phyloP scores from a whole-genome alignment of 2,113 vertebrate genomes.

The Ellobius talpinus region DNA sequence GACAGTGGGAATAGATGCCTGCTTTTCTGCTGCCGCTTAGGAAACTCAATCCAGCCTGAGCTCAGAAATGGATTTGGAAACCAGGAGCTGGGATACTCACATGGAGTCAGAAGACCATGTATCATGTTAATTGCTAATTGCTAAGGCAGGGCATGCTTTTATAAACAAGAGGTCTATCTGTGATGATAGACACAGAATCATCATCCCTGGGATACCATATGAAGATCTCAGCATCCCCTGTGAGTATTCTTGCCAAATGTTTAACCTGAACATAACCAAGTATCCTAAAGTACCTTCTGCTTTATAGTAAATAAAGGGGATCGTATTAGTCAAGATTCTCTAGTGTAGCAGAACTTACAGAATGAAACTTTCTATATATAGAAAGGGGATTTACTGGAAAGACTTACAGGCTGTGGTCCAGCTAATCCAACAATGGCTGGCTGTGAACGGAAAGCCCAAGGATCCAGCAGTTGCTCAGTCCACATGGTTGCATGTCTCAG shows the following conservation, averaged over 20 bases:
- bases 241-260: background rate
- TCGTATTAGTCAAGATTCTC: background rate
- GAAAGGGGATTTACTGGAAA: background rate
- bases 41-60: slow-evolving; percentile 19
- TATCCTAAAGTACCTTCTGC: background rate
- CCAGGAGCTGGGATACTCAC: background rate
- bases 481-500: background rate
- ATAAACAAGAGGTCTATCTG: background rate
- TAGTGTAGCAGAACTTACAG: background rate
- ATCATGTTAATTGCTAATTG: background rate
- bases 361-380: background rate
- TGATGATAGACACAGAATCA: background rate
- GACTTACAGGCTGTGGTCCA: background rate
- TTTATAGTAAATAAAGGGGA: background rate
- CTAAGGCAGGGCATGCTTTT: background rate
- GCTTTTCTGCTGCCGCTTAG: background rate
- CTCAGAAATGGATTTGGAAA: slow-evolving; percentile 2
- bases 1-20: background rate
- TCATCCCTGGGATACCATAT: background rate
- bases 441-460: background rate
- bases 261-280: background rate
- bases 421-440: background rate
- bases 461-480: background rate
- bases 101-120: background rate
- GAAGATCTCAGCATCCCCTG: background rate